These are phyloP conservation scores for Cheilosia variabilis DNA, from an alignment of 2,888 invertebrate genomes.

Conservation along the genomic window DNA sequence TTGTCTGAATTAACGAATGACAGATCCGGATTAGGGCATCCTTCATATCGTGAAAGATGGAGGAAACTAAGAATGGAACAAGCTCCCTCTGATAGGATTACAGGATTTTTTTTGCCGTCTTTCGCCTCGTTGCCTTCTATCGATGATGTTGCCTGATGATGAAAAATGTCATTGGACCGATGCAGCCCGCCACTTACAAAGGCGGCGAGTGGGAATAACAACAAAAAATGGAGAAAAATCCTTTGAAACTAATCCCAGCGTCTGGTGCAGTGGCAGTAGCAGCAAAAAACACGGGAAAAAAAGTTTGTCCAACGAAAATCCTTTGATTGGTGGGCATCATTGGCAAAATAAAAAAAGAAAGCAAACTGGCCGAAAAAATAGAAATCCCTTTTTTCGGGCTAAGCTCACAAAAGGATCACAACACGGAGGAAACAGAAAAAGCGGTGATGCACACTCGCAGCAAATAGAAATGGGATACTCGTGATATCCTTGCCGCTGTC, in stretches of 20 bases:
- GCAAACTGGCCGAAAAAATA: not conserved
- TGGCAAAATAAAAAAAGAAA: conserved; percentile 16
- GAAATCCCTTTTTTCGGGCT: conserved; percentile 37
- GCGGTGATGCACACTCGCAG: conserved; percentile 66
- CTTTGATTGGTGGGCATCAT: conserved; percentile 73
- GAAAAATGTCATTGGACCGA: conserved; percentile 70
- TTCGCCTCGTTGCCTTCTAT: conserved; percentile 54
- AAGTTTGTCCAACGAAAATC: conserved; percentile 51
- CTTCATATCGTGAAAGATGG: conserved; percentile 68
- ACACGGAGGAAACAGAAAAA: conserved; percentile 4
- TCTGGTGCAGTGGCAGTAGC: conserved; percentile 65
- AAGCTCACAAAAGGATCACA: conserved; percentile 49
- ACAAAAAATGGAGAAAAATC: conserved; percentile 23
- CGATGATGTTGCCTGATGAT: conserved; percentile 70
- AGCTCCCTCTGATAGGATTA: conserved; percentile 67
- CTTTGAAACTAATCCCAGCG: conserved; percentile 70
- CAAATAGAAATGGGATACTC: conserved; percentile 65
- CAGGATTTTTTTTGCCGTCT: conserved; percentile 57
- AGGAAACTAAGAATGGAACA: conserved; percentile 23
- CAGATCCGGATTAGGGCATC: conserved; percentile 75
- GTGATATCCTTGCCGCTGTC: conserved; percentile 63
- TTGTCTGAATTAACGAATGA: conserved; percentile 74
- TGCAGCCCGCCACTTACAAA: conserved; percentile 57
- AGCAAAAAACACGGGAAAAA: conserved; percentile 26
- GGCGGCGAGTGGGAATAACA: conserved; percentile 1